Evolutionary conservation across 2,797 vertebrate species (phyloP).

Genomic region (Anableps anableps): DNA sequence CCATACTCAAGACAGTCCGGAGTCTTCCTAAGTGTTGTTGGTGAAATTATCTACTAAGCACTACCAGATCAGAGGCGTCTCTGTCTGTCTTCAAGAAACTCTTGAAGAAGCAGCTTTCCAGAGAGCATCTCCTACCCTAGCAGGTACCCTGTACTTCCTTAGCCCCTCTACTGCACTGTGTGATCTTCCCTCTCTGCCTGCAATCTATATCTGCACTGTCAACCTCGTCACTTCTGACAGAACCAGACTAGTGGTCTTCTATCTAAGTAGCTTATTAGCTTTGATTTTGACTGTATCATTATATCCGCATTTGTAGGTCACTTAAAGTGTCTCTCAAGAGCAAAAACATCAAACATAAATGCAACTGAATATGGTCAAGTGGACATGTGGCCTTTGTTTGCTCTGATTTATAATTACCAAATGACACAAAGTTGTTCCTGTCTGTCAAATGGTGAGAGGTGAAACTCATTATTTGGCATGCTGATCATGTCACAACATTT

Average conservation of each 20-base stretch:
- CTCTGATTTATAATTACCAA: background rate
- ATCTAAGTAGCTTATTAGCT: background rate
- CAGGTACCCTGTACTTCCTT: background rate
- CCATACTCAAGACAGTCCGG: background rate
- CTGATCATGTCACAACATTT: conserved; percentile 51
- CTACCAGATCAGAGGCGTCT: background rate
- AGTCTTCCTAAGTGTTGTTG: background rate
- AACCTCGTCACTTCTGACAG: background rate
- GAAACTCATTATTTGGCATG: conserved; percentile 44
- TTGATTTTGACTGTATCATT: background rate
- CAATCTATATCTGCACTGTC: background rate
- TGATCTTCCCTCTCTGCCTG: background rate
- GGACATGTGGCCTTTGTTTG: background rate
- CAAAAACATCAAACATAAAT: background rate
- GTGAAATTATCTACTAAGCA: background rate
- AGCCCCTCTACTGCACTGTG: background rate
- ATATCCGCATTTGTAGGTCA: background rate
- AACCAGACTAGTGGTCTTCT: background rate
- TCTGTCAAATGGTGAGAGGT: conserved; percentile 24
- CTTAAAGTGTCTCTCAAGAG: background rate
- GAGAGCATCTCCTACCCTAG: background rate
- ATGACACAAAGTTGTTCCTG: background rate
- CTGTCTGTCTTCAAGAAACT: background rate
- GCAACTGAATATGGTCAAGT: background rate
- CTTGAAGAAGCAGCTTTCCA: background rate